A percentile compares a stretch with the other conserved stretches of the same genome.
Conservation (phyloP, 2,888 invertebrate genomes). For the Muscina levida region DNA sequence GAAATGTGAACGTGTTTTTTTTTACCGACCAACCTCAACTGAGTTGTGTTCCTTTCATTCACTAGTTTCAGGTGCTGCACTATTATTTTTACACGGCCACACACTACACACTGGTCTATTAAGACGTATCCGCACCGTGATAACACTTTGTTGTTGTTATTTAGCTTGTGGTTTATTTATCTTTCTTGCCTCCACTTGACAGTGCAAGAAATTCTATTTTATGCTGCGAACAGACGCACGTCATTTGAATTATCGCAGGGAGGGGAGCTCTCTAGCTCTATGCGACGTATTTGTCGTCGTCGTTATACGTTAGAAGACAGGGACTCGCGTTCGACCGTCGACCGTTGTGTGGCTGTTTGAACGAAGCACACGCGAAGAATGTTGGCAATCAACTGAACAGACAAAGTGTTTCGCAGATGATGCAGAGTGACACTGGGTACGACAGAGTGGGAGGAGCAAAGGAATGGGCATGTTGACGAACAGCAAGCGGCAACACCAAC, state of each 20-base stretch:
- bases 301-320: background rate
- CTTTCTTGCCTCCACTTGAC: background rate
- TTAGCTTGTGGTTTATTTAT: background rate
- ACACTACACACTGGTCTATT: too few species aligned
- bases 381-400: conserved; percentile 59
- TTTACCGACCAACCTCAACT: conserved; percentile 26
- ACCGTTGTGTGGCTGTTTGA: conserved; percentile 15
- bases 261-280: background rate
- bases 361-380: conserved; percentile 50
- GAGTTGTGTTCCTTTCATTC: too few species aligned
- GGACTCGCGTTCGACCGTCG: conserved; percentile 2
- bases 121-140: too few species aligned
- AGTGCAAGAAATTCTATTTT: background rate
- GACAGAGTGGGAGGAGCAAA: too few species aligned
- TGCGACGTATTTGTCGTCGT: background rate
- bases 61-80: background rate
- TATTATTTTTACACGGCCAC: too few species aligned
- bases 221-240: conserved; percentile 9
- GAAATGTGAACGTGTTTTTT: background rate
- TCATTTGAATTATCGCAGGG: conserved; percentile 13
- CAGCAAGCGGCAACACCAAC: conserved; percentile 13
- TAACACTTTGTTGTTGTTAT: too few species aligned
- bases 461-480: conserved; percentile 9
- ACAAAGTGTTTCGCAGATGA: conserved; percentile 33
- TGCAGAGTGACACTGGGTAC: conserved; percentile 37